A percentile compares a stretch with the other conserved stretches of the same genome.
phyloP scores from a whole-genome alignment of 2,113 vertebrate genomes.

The Ctenodactylus gundi region DNA sequence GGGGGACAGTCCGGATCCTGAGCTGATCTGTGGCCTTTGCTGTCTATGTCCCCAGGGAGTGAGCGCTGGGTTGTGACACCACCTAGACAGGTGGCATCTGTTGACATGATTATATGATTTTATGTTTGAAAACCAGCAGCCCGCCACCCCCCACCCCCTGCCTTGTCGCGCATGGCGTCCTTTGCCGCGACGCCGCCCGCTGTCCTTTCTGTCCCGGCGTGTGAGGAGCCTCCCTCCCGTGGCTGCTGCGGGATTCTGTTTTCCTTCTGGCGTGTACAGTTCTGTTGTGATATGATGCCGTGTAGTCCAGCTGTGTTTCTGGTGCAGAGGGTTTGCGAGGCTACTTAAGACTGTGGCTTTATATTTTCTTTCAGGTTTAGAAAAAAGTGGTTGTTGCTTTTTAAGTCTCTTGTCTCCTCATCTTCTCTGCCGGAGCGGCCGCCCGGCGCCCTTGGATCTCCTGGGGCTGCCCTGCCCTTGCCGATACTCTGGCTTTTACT shows the following conservation, averaged over 20 bases:
- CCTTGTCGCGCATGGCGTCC: background rate
- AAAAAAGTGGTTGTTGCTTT: background rate
- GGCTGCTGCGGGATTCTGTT: background rate
- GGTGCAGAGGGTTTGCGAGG: background rate
- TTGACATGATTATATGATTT: background rate
- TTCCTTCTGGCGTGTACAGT: background rate
- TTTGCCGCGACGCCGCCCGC: background rate
- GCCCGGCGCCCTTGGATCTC: background rate
- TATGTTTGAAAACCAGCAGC: no score
- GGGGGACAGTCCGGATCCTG: no score
- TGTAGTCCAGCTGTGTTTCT: background rate
- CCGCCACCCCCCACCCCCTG: no score
- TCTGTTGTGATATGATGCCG: background rate
- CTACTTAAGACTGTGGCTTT: background rate
- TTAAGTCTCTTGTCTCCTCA: background rate
- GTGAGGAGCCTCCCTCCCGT: background rate
- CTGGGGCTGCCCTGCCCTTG: background rate
- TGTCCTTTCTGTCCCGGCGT: background rate
- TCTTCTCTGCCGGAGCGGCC: background rate
- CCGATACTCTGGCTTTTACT: background rate
- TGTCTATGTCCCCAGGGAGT: no score
- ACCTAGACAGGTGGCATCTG: no score
- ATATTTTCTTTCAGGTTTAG: background rate
- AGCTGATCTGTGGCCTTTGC: no score
- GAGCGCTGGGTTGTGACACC: no score